Evolutionary conservation across 2,797 vertebrate species (phyloP), one percentile per base, ranked within the genome.

Genomic region (Heterohyrax brucei): DNA sequence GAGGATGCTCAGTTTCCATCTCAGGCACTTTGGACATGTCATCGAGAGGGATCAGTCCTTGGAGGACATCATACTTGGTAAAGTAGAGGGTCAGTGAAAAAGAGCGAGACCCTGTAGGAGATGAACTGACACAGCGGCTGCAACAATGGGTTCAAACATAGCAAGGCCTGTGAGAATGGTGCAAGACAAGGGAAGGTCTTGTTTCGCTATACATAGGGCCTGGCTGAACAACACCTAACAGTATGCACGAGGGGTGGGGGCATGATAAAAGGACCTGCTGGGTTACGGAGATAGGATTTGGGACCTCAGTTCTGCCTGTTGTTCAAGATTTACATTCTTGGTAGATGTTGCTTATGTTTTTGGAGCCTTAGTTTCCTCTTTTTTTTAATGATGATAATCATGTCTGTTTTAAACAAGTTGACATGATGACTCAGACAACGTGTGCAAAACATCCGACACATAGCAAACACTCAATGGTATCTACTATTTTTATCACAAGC

Each of bases 381-480:
- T 86, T 59, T 86, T 90, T 39, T 39, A 39, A 77, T 89, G 66
- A 64, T 76, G 30, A 78, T 46, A 24, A 88, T 13, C 24, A 83
- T 56, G 18, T 16, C 39, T 56, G 64, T 93, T 95, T 86, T 88
- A 81, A 89, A 22, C 39, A 77, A 39, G 59, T 48, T 83, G 83
- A 56, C 44, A 28, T 8, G 61, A 86, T 87, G 82, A 93, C 26
- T 73, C 53, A 96, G 61, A 88, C 89, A 92, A 44, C 46, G 30
- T 68, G 95, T 70, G 53, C 75, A 80, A 97, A 97, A 75, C 50
- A 78, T 81, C 61, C 94, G 92, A 94, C 82, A 80, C 76, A 88
- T 39, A 72, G 90, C 70, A 39, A 53, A 82, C 46, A 90, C 21
- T 61, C 88, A 89, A 93, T 56, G 14, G 19, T 90, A 53, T 79